Conservation (phyloP, 64 coral and sea anemone genomes). For the Montipora capricornis region DNA sequence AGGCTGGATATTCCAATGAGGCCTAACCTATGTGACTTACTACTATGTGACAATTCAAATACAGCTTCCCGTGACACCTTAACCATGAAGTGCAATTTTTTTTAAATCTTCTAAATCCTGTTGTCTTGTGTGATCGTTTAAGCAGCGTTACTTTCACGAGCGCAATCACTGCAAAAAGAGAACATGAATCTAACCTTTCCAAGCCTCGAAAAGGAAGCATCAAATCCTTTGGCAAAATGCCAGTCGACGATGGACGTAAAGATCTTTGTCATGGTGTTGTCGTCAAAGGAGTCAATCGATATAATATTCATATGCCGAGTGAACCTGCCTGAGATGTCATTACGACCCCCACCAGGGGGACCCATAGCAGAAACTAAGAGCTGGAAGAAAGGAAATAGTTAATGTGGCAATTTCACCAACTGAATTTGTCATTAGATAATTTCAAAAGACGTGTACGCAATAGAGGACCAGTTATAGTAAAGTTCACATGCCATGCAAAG, state of each 20-base stretch:
- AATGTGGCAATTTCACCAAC: background rate
- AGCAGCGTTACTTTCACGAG: too few relatives aligned
- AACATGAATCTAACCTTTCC: slow-evolving; percentile 78
- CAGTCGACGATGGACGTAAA: slow-evolving; percentile 99
- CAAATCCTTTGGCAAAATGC: slow-evolving; percentile 99
- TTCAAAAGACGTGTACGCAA: too few relatives aligned
- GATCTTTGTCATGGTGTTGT: slow-evolving; percentile 98
- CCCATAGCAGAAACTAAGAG: slow-evolving; percentile 97
- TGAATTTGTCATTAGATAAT: background rate
- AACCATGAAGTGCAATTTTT: too few relatives aligned
- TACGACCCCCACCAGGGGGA: slow-evolving; percentile 95
- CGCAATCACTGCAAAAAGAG: background rate
- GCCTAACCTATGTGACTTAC: too few relatives aligned
- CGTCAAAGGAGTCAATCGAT: slow-evolving; percentile 98
- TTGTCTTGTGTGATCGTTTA: too few relatives aligned
- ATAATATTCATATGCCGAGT: slow-evolving; percentile 93
- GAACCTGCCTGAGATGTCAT: slow-evolving; percentile 92
- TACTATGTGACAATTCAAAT: too few relatives aligned
- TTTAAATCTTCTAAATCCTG: too few relatives aligned
- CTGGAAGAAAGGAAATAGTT: slow-evolving; percentile 15
- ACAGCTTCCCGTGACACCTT: too few relatives aligned
- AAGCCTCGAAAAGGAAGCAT: slow-evolving; percentile 89
- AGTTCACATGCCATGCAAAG: too few relatives aligned
- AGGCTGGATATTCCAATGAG: too few relatives aligned
- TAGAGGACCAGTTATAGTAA: too few relatives aligned